Evolutionary conservation across 2,888 invertebrate genomes (phyloP), one percentile per base, ranked within the genome.

Genomic region (Rotaria macrura): DNA sequence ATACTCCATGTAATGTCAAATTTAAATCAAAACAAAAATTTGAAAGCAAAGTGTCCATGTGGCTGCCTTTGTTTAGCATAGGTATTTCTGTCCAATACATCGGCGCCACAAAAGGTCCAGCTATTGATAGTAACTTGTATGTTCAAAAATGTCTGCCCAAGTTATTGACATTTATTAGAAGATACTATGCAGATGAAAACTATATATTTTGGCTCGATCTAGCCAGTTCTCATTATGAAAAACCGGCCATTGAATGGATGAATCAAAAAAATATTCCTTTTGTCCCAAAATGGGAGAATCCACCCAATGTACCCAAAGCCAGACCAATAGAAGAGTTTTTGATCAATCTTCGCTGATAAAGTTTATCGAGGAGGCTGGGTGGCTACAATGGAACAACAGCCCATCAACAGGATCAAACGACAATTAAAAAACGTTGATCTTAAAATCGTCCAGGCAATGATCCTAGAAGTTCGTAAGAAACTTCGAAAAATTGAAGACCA

Each of bases 311-410:
- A 38, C 47, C 47, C 12, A 25, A 83, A 83, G 83, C 83, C n/a
- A 43, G 47, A 83, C 43, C 83, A 23, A 83, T 83, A 40, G 83
- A 83, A 20, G 83, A 83, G n/a, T 47, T 83, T 83, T 83, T 83
- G 83, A 47, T 34, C 43, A 4, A 43, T 83, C 2, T 83, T 83
- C 17, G 83, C 43, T n/a, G 43, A 43, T n/a, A 83, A 83, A n/a
- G 83, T 83, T 14, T 83, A 43, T 43, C 20, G 25, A 2, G 47
- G 20, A 23, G 83, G 43, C 10, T 83, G 83, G 83, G 43, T n/a
- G 20, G 83, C 83, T n/a, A 43, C 12, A 43, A 47, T 23, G 14
- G 47, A 83, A 43, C 2, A 83, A 43, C 47, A 83, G 12, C 47
- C 47, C 0, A 83, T 52, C 20, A 52, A 52, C 52, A 52, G 52